A percentile compares a stretch with the other conserved stretches of the same genome.
phyloP scores from a whole-genome alignment of 2,797 vertebrate species.

The Botia almorhae region DNA sequence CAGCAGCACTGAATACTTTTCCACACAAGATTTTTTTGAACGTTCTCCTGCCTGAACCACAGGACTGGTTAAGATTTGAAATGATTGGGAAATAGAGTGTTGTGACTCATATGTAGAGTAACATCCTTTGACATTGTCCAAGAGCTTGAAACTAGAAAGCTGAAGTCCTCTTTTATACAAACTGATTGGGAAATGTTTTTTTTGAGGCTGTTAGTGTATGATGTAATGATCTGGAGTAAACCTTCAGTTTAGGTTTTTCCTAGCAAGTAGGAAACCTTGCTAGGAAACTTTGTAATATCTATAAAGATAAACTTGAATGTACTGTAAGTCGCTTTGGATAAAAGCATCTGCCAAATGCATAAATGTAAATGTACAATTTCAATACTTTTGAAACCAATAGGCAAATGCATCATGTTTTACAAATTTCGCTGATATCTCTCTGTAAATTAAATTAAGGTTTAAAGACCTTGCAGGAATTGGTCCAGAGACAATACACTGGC shows the following conservation, averaged over 20 bases:
- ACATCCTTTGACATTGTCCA: constrained; percentile 24
- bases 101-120: constrained; percentile 7
- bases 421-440: not conserved
- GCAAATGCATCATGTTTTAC: not conserved
- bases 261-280: not conserved
- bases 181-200: constrained; percentile 19
- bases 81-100: constrained; percentile 3
- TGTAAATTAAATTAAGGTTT: not conserved
- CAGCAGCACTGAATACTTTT: not conserved
- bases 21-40: not conserved
- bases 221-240: constrained; percentile 29
- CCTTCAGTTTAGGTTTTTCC: constrained; percentile 3
- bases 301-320: not conserved
- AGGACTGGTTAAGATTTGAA: constrained; percentile 9
- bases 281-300: not conserved
- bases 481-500: not conserved
- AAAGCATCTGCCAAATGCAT: no score
- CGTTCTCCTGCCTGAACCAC: constrained; percentile 3
- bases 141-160: constrained; percentile 18
- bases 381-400: not conserved
- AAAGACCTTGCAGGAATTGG: not conserved
- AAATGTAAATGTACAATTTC: no score
- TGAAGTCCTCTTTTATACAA: constrained; percentile 25
- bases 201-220: constrained; percentile 28
- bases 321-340: no score